Percentiles rank a stretch among this genome's conserved stretches.
These are phyloP conservation scores for Podilymbus podiceps DNA, from an alignment of 2,113 vertebrate species.

Conservation along the genomic window DNA sequence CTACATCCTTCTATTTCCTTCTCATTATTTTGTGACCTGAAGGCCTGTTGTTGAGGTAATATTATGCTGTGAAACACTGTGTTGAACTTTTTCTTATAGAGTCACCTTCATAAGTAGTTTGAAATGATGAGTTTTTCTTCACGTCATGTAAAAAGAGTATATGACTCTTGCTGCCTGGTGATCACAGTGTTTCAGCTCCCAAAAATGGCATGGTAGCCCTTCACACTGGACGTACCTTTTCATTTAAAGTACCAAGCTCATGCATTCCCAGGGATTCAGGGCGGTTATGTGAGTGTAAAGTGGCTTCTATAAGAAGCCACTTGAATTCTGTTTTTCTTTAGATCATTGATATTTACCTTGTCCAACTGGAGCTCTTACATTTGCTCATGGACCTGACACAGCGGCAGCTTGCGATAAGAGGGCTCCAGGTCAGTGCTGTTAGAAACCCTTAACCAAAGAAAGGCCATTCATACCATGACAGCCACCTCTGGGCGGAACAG, in stretches of 20 bases:
- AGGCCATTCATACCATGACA: background rate
- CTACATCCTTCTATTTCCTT: background rate
- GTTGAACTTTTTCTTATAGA: background rate
- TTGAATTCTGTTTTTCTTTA: background rate
- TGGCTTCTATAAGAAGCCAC: background rate
- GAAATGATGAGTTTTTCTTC: background rate
- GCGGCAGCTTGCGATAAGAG: background rate
- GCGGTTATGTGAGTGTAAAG: background rate
- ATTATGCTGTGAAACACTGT: background rate
- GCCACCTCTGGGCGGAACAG: background rate
- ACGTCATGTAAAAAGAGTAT: background rate
- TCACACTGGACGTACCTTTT: background rate
- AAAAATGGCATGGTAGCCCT: background rate
- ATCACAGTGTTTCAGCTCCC: background rate
- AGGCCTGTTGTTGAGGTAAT: background rate
- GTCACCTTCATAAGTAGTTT: background rate
- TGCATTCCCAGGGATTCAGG: fast-evolving
- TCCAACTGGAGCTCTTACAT: background rate
- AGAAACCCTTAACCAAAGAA: background rate
- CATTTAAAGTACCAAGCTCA: background rate
- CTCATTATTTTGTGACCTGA: background rate
- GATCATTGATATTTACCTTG: background rate
- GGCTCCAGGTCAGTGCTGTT: background rate
- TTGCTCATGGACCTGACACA: background rate
- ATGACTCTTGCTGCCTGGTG: background rate